Base-by-base conservation (phyloP, 2,797 vertebrate species). In the Gallinago nigripennis region DNA sequence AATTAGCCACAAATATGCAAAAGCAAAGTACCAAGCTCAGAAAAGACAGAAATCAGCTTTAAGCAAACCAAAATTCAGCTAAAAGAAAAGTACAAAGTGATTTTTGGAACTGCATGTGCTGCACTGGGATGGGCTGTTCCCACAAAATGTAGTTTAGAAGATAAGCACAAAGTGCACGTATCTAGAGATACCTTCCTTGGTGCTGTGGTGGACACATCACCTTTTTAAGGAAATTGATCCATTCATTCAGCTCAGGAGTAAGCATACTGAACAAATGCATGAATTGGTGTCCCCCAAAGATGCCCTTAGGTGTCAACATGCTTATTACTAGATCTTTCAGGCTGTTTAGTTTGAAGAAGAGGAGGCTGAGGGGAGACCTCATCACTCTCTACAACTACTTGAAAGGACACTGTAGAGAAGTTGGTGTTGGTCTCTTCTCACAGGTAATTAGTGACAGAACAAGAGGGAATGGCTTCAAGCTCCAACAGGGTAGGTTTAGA, bases 101-200 rank as follows among this genome's bases (percentile, higher is more conserved):
- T 39, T 71, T 90, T 91, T 81, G 30, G 33, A 90, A 6, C 9
- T 43, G 7, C 19, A 17, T 51, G 7, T 43, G 30, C 33, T 93
- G 41, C 16, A 31, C 25, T 80, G 24, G n/a, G 16, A 65, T 33
- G 21, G 17, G 16, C 16, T 37, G 35, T 37, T 82, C 16, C 30
- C 37, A 60, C 3, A 8, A 75, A 75, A 48, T 39, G 5, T 61
- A 54, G 41, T 46, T 11, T n/a, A n/a, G 30, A 64, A 61, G 15
- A 24, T 37, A 50, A 65, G 9, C 8, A n/a, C 11, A 16, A 69
- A 77, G 5, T 15, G 2, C 0, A 2, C 31, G 2, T 4, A 27
- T 12, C 3, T 27, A 33, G 27, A 70, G 23, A n/a, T 21, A 60
- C 10, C 16, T 48, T 89, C 23, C 30, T 43, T 69, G 16, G 24